Evolutionary conservation across 92 coral and sea anemone genomes (phyloP), one percentile per base, ranked within the genome.

Genomic region (Meandrina meandrites): DNA sequence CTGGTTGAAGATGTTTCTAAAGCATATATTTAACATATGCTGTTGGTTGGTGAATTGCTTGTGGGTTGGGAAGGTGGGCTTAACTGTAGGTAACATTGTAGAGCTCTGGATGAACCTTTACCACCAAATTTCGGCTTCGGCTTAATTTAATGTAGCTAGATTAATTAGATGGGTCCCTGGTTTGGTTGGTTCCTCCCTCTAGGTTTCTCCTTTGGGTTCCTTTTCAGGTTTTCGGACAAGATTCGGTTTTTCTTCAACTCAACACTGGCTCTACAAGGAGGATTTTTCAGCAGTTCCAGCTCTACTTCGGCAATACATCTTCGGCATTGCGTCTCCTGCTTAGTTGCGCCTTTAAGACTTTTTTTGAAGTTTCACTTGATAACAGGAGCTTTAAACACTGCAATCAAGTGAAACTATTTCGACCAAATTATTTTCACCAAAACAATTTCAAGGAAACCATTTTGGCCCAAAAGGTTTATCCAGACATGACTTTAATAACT

Each of bases 91-190:
- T 40, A 34, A 36, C 18, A 16, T 17, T 17, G 56, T 80, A 60
- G 31, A 35, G 53, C 36, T 22, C 84, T 60, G 74, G 74, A 17
- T 80, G 84, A 80, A 80, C 74, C 84, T 80, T 79, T 35, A 30
- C 30, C 68, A 60, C 34, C 0, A 68, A 42, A 80, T n/a, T 67
- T 67, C 76, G 8, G 85, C 32, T 81, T 81, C 45, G 85, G 76
- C 85, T 4, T 67, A 67, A 67, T n/a, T 81, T 81, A 81, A 81
- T 42, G 76, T 81, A 81, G 85, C 45, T 66, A 66, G 76, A n/a
- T 22, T 66, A 81, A 75, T 64, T 66, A 80, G 83, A 54, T 67
- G 68, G 74, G 32, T 67, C 84, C 57, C 74, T 24, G 56, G 84
- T 62, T 7, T 10, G 36, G 73, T 12, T 80, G 84, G 74, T 8